phyloP scores from a whole-genome alignment of 1,140 invertebrate species.

The Diabrotica undecimpunctata region DNA sequence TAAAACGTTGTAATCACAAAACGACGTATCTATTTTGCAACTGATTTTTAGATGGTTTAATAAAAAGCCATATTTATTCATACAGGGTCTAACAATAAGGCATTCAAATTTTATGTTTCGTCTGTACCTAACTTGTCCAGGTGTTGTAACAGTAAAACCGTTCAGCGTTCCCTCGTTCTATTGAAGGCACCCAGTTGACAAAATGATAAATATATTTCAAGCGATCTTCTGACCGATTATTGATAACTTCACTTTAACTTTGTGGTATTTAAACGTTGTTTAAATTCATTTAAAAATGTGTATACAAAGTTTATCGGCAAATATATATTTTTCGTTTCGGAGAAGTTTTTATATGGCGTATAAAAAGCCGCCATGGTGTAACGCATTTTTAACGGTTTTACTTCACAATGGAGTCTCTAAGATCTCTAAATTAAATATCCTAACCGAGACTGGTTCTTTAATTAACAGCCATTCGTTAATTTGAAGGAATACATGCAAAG shows the following conservation, averaged over 20 bases:
- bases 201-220: slow-evolving; percentile 41
- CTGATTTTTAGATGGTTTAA: background rate
- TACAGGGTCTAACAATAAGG: slow-evolving; percentile 4
- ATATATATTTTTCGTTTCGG: background rate
- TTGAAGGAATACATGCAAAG: slow-evolving; percentile 29
- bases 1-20: too few relatives aligned
- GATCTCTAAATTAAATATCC: slow-evolving; percentile 33
- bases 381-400: slow-evolving; percentile 18
- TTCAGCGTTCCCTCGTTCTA: slow-evolving; percentile 29
- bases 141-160: slow-evolving; percentile 40
- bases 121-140: slow-evolving; percentile 35
- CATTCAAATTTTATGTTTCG: slow-evolving; percentile 34
- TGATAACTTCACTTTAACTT: slow-evolving; percentile 11
- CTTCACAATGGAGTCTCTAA: slow-evolving; percentile 23
- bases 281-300: background rate
- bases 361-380: slow-evolving; percentile 14
- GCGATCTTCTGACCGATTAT: slow-evolving; percentile 38
- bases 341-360: background rate
- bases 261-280: slow-evolving; percentile 1
- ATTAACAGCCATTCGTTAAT: slow-evolving; percentile 36
- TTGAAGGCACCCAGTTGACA: slow-evolving; percentile 31
- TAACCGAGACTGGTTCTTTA: slow-evolving; percentile 33
- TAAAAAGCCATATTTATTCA: background rate
- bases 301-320: background rate
- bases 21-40: too few relatives aligned